Evolutionary conservation across 1,140 invertebrate genomes (phyloP).

Genomic region (Drosophila orena): DNA sequence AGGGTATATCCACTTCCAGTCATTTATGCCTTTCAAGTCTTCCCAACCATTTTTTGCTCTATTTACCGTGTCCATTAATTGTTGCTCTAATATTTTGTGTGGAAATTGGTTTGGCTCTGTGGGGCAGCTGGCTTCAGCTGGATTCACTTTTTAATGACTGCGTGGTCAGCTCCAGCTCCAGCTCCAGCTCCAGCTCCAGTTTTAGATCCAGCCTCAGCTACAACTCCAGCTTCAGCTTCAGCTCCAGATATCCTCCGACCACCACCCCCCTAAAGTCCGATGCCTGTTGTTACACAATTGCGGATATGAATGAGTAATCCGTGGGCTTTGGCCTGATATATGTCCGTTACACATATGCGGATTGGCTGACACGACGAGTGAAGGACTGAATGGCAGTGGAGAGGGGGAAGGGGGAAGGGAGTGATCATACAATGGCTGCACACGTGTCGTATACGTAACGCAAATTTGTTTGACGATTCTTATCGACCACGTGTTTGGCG

Average conservation of each 20-base stretch:
- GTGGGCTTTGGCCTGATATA: slow-evolving; percentile 81
- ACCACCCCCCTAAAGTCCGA: not conserved
- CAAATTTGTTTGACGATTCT: slow-evolving; percentile 76
- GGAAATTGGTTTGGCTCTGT: slow-evolving; percentile 68
- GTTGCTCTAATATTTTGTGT: slow-evolving; percentile 79
- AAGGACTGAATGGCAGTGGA: slow-evolving; percentile 1
- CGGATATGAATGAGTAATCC: slow-evolving; percentile 83
- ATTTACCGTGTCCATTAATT: slow-evolving; percentile 72
- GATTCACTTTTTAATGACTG: slow-evolving; percentile 83
- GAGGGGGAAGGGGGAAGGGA: not conserved
- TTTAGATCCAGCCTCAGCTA: slow-evolving; percentile 40
- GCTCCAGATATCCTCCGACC: slow-evolving; percentile 25
- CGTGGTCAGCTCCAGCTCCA: slow-evolving; percentile 39
- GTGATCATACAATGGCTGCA: slow-evolving; percentile 61
- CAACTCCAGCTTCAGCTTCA: not conserved
- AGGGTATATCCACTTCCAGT: slow-evolving; percentile 44
- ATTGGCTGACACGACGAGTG: slow-evolving; percentile 42
- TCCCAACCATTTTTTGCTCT: slow-evolving; percentile 23
- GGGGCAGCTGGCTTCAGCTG: slow-evolving; percentile 56
- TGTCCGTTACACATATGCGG: slow-evolving; percentile 66
- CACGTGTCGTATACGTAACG: slow-evolving; percentile 82
- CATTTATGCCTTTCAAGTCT: not conserved
- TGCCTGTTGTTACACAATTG: slow-evolving; percentile 71
- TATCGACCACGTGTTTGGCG: slow-evolving; percentile 70
- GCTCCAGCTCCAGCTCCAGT: slow-evolving; percentile 14